Evolutionary conservation across 2,113 vertebrate species (phyloP), one percentile per base, ranked within the genome.

Genomic region (Octodon degus): DNA sequence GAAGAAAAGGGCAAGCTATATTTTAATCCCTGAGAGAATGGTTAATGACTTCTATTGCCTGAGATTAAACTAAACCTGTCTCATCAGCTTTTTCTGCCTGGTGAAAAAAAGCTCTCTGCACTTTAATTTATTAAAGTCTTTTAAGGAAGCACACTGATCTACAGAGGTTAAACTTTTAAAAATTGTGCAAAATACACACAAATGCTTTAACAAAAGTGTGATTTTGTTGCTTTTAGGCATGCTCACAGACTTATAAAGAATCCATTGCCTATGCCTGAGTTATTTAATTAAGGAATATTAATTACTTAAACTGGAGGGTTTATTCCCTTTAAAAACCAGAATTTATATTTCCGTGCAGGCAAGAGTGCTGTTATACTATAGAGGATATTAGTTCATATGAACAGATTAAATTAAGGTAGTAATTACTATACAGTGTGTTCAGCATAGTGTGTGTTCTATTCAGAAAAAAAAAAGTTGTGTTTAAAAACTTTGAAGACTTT

Each of bases 31-130:
- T 99, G 99, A 99, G 99, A 99, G 99, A 99, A 99, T 99, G 99
- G 99, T 99, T 99, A 99, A 99, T 99, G 99, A 99, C 99, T 99
- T 99, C 99, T 99, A 99, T 99, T 99, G 99, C 99, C 99, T 99
- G 99, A 99, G 99, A 99, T 99, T 99, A 99, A 99, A 99, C 99
- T 99, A 99, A 99, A 99, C 99, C 99, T 99, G 99, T 99, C 99
- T 99, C 99, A 99, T 99, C 99, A 99, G 99, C 99, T 99, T 99
- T 99, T 99, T 99, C 99, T 99, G 99, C 99, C 99, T 99, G 98
- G 98, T 99, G 98, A 99, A 99, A 99, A 98, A 99, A 99, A 99
- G 99, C 99, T 99, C 99, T 98, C 99, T 99, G 99, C 99, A 99
- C 99, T 99, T 99, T 99, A 99, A 99, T 99, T 99, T 99, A 99